These are phyloP conservation scores for Oxyruncus cristatus DNA, from an alignment of 2,113 vertebrate genomes.

Conservation along the genomic window DNA sequence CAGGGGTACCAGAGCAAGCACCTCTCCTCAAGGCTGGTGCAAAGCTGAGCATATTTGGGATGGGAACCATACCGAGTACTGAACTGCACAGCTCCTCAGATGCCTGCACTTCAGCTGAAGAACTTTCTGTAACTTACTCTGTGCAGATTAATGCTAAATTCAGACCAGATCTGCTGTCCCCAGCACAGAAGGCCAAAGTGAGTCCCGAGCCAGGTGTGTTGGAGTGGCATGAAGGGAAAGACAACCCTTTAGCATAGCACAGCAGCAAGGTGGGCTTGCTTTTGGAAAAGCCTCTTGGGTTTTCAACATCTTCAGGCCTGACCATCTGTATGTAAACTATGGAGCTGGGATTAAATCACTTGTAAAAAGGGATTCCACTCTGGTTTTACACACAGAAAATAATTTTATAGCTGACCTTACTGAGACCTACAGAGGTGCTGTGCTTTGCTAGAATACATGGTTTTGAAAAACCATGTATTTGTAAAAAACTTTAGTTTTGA, in stretches of 20 bases:
- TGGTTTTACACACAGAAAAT: not conserved
- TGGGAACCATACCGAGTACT: rapidly evolving
- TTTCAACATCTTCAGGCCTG: not conserved
- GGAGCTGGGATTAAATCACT: not conserved
- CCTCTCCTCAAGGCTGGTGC: not conserved
- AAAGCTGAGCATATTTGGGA: not conserved
- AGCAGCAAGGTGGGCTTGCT: not conserved
- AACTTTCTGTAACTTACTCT: not conserved
- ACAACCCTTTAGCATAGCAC: not conserved
- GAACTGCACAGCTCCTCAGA: not conserved
- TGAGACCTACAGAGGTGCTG: not conserved
- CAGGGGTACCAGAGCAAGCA: not conserved
- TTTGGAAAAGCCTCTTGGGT: not conserved
- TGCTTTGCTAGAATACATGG: not conserved
- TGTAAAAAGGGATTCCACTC: not conserved
- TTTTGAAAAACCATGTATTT: too few species aligned
- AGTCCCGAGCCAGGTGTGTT: not conserved
- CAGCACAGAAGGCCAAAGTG: not conserved
- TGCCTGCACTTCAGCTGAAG: not conserved
- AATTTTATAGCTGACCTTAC: not conserved
- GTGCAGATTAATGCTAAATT: not conserved
- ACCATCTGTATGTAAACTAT: not conserved
- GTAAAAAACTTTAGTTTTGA: too few species aligned
- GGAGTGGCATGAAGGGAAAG: not conserved
- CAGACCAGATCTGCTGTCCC: not conserved